Evolutionary conservation across 2,888 invertebrate species (phyloP), one percentile per base, ranked within the genome.

Genomic region (Apamea sordens): DNA sequence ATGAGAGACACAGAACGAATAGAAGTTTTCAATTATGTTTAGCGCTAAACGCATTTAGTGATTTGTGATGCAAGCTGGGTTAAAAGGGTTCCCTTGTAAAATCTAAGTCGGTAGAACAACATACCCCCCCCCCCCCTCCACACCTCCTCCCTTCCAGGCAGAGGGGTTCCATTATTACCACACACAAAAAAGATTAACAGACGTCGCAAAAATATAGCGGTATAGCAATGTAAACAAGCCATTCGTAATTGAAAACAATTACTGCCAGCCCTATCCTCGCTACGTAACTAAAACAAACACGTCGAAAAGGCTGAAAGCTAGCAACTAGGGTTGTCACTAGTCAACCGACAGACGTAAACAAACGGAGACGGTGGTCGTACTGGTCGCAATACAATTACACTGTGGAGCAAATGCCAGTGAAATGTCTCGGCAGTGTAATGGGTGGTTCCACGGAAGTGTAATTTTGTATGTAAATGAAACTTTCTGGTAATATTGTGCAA

Each of bases 331-430:
- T 79, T 83, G 78, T 77, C 85, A 79, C 77, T 56, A 61, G 70
- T 59, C 77, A 44, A 71, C 73, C 21, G 77, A 63, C 50, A 44
- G 64, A 65, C 63, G 61, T 72, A 80, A 75, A 80, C 69, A 83
- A 86, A 73, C 65, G 32, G 41, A 65, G 78, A 76, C 75, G 32
- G 47, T 85, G 72, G 56, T 73, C 78, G 74, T 56, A 15, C 41
- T 78, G 61, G 64, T 77, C 82, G 72, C 79, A 82, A 86, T 77
- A 86, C 85, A 86, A 75, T 85, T 77, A 77, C 71, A 70, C 63
- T 74, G 68, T 50, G 13, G 53, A 65, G 65, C 63, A 73, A 82
- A 73, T 69, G 73, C 73, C 76, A 73, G 53, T 69, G 78, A 80
- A 79, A 80, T 70, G 69, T 80, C 76, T 78, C 69, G 70, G 10